phyloP scores from a whole-genome alignment of 2,888 invertebrate species.

The Latrodectus elegans region DNA sequence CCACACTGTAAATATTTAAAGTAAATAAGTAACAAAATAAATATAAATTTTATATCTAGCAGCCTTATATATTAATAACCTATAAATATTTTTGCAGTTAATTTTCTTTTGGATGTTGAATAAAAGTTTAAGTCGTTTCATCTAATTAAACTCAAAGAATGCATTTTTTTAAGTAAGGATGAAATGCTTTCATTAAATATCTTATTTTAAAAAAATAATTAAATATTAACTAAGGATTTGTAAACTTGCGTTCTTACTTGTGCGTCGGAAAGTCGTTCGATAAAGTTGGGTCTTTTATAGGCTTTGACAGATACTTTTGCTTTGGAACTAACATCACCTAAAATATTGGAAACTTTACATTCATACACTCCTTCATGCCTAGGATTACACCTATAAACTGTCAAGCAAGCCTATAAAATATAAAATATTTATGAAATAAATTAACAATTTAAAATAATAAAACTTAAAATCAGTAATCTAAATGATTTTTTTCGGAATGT shows the following conservation, averaged over 20 bases:
- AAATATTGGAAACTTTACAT: slow-evolving; percentile 84
- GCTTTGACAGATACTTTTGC: slow-evolving; percentile 85
- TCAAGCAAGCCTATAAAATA: slow-evolving; percentile 78
- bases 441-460: neutral
- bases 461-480: neutral
- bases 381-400: slow-evolving; percentile 61
- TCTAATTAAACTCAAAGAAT: neutral
- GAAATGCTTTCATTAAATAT: too few species aligned
- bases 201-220: too few species aligned
- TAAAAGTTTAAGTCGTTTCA: slow-evolving; percentile 29
- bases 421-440: neutral
- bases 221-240: too few species aligned
- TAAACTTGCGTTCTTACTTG: slow-evolving; percentile 76
- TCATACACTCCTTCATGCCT: slow-evolving; percentile 85
- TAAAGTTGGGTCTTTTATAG: slow-evolving; percentile 88
- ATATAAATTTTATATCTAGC: too few species aligned
- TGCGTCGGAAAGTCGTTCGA: slow-evolving; percentile 83
- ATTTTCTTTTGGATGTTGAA: neutral
- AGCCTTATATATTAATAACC: too few species aligned
- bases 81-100: too few species aligned
- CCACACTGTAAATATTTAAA: too few species aligned
- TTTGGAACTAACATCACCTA: slow-evolving; percentile 83
- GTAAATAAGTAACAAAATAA: too few species aligned
- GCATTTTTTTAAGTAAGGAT: neutral
- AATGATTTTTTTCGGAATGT: neutral